Conservation (phyloP, 2,888 invertebrate genomes). For the Xestia c-nigrum region DNA sequence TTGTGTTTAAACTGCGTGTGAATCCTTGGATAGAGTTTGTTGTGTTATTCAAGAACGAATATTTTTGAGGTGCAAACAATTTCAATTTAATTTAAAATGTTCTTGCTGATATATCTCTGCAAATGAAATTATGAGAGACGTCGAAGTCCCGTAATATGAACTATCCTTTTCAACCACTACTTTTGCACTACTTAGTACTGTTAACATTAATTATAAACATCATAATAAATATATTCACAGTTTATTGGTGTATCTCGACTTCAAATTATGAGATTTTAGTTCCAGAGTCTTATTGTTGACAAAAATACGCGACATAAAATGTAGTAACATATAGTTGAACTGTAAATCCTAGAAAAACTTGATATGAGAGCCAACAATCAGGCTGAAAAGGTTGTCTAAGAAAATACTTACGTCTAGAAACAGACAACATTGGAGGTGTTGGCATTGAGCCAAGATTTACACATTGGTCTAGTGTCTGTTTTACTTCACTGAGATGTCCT, state of each 20-base stretch:
- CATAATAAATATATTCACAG: neutral
- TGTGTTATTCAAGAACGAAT: neutral
- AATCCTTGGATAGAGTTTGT: neutral
- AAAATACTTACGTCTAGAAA: constrained; percentile 31
- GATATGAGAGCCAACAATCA: constrained; percentile 29
- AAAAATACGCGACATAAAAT: constrained; percentile 1
- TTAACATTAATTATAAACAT: neutral
- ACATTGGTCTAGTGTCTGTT: constrained; percentile 2
- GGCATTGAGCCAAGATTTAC: constrained; percentile 50
- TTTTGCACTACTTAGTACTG: neutral
- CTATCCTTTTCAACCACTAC: no score
- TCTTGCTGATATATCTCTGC: no score
- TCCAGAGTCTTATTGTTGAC: neutral
- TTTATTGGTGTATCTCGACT: neutral
- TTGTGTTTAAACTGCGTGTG: neutral
- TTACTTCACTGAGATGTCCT: constrained; percentile 27
- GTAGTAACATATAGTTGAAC: constrained; percentile 4
- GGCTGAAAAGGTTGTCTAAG: constrained; percentile 27
- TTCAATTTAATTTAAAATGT: no score
- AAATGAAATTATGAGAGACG: no score
- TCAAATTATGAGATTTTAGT: neutral
- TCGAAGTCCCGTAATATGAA: no score
- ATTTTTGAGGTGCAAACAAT: no score
- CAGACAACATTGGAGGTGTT: constrained; percentile 26
- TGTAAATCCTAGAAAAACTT: neutral